Conservation (phyloP, 2,888 invertebrate genomes). For the Tetramorium bicarinatum region DNA sequence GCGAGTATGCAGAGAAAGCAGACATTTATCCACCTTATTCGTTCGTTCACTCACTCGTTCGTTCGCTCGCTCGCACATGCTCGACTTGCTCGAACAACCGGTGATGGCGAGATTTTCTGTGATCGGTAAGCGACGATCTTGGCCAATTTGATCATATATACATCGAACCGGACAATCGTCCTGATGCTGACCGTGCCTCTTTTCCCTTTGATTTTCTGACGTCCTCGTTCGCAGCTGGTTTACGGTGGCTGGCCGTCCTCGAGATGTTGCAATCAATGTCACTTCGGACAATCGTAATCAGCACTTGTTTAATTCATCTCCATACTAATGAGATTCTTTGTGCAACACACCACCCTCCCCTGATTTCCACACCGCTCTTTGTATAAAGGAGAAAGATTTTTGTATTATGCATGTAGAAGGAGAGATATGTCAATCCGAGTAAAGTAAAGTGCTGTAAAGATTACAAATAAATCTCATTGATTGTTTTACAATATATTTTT, state of each 20-base stretch:
- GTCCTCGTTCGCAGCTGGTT: neutral
- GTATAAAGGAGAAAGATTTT: neutral
- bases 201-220: neutral
- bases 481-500: neutral
- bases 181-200: neutral
- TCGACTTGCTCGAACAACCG: conserved; percentile 37
- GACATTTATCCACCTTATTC: conserved; percentile 41
- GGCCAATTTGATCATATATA: conserved; percentile 20
- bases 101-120: conserved; percentile 24
- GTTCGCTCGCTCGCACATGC: conserved; percentile 8
- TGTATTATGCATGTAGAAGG: neutral
- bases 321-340: conserved; percentile 3
- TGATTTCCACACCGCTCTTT: neutral
- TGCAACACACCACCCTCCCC: neutral
- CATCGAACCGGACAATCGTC: neutral
- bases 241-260: neutral
- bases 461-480: neutral
- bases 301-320: conserved; percentile 18
- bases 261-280: conserved; percentile 1
- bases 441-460: neutral
- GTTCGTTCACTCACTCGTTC: neutral
- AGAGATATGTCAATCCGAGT: neutral
- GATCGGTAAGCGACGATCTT: conserved; percentile 34
- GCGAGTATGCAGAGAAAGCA: conserved; percentile 48
- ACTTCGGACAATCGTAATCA: conserved; percentile 18